Percentiles rank a stretch among this genome's conserved stretches.
phyloP scores from a whole-genome alignment of 2,888 invertebrate genomes.

The Synergus laeviventris region DNA sequence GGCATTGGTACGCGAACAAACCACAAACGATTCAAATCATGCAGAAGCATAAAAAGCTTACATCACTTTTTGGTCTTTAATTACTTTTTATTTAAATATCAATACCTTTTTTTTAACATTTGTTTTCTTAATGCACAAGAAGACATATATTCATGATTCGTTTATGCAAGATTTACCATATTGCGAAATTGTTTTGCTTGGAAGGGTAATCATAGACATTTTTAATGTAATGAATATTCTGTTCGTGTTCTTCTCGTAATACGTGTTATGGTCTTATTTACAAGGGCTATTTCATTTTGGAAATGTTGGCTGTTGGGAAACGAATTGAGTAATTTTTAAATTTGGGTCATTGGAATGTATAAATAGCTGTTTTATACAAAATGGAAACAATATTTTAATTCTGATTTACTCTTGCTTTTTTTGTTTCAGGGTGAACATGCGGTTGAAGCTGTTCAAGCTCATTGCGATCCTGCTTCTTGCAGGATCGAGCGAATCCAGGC shows the following conservation, averaged over 20 bases:
- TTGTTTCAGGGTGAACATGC: conserved; percentile 72
- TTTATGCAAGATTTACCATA: neutral
- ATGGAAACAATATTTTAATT: no score
- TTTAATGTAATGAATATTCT: conserved; percentile 7
- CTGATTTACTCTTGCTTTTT: conserved; percentile 42
- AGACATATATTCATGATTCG: no score
- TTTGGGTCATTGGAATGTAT: neutral
- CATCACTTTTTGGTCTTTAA: neutral
- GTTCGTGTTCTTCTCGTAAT: neutral
- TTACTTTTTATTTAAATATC: neutral
- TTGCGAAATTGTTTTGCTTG: neutral
- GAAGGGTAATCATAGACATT: neutral
- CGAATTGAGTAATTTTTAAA: neutral
- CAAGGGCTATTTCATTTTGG: neutral
- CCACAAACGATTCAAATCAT: conserved; percentile 13
- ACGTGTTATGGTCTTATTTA: neutral
- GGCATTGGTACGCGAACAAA: conserved; percentile 2
- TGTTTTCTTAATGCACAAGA: neutral
- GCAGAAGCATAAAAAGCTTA: neutral
- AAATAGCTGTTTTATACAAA: no score
- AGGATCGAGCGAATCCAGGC: conserved; percentile 67
- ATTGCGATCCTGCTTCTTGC: conserved; percentile 65
- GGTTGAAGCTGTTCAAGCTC: conserved; percentile 63
- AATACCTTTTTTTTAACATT: neutral
- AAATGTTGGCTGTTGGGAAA: neutral